Evolutionary conservation across 2,888 invertebrate genomes (phyloP).

Genomic region (Notodonta dromedarius): DNA sequence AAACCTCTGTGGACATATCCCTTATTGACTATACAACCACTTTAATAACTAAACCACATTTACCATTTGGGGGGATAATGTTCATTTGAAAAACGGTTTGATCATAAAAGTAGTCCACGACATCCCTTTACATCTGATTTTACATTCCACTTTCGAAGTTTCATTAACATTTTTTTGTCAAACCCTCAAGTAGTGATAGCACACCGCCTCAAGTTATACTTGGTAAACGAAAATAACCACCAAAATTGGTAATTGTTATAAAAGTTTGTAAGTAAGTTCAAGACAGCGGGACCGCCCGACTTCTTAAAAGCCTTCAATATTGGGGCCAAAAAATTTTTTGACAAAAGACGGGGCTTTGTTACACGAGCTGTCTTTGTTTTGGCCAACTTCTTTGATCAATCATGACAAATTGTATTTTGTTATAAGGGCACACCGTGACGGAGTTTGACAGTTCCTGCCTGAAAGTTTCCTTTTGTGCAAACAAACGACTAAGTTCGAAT

Average conservation of each 20-base stretch:
- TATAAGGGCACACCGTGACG: slow-evolving; percentile 65
- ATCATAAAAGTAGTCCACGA: no score
- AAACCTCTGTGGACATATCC: no score
- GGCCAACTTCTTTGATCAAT: slow-evolving; percentile 78
- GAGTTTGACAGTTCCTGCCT: slow-evolving; percentile 70
- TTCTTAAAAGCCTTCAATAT: slow-evolving; percentile 42
- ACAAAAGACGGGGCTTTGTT: slow-evolving; percentile 61
- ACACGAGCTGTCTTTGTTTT: slow-evolving; percentile 62
- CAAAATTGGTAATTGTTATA: slow-evolving; percentile 14
- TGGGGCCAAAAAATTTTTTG: slow-evolving; percentile 48
- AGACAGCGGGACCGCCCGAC: slow-evolving; percentile 22
- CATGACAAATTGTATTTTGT: slow-evolving; percentile 80
- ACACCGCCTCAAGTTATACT: slow-evolving; percentile 2
- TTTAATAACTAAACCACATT: no score
- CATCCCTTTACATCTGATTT: no score
- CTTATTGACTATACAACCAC: no score
- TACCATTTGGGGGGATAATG: no score
- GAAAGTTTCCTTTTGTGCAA: slow-evolving; percentile 63
- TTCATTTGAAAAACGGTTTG: no score
- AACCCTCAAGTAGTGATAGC: slow-evolving; percentile 2
- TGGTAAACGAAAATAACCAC: slow-evolving; percentile 6
- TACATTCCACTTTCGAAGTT: no score
- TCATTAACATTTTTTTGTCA: neutral
- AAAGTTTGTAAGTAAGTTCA: slow-evolving; percentile 26
- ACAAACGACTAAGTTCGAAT: slow-evolving; percentile 62